A percentile compares a stretch with the other conserved stretches of the same genome.
Evolutionary conservation across 1,140 invertebrate genomes (phyloP).

Genomic region (Drosophila cardini): DNA sequence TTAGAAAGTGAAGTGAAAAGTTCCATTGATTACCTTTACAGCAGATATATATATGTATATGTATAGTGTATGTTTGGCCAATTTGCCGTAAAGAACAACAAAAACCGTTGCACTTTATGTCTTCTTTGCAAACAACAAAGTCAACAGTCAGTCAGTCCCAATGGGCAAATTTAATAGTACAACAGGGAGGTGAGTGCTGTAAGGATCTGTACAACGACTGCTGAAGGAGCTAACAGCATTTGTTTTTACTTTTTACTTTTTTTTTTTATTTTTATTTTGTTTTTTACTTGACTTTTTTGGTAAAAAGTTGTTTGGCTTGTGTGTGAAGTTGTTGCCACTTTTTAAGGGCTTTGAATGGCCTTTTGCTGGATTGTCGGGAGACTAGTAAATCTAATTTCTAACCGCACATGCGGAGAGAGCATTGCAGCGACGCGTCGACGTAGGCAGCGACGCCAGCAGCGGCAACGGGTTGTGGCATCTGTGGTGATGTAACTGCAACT

Average conservation of each 20-base stretch:
- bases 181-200: slow-evolving; percentile 47
- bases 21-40: slow-evolving; percentile 60
- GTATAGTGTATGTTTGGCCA: slow-evolving; percentile 44
- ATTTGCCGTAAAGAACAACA: slow-evolving; percentile 58
- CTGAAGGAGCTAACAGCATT: slow-evolving; percentile 58
- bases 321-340: slow-evolving; percentile 68
- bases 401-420: slow-evolving; percentile 46
- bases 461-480: slow-evolving; percentile 15
- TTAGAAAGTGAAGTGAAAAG: slow-evolving; percentile 39
- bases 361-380: slow-evolving; percentile 52
- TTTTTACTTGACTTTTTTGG: too few relatives aligned
- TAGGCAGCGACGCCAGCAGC: not conserved
- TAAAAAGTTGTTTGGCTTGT: slow-evolving; percentile 60
- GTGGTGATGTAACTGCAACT: slow-evolving; percentile 68
- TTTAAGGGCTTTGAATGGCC: slow-evolving; percentile 54
- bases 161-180: slow-evolving; percentile 73
- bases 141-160: slow-evolving; percentile 74
- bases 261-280: too few relatives aligned
- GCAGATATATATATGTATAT: not conserved
- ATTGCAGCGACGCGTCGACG: too few relatives aligned
- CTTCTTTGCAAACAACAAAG: slow-evolving; percentile 55
- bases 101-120: slow-evolving; percentile 50
- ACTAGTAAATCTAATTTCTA: slow-evolving; percentile 80
- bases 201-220: not conserved
- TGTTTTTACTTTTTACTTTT: slow-evolving; percentile 70